These are phyloP conservation scores for Thalassoma bifasciatum DNA, from an alignment of 2,113 vertebrate species.

Conservation along the genomic window DNA sequence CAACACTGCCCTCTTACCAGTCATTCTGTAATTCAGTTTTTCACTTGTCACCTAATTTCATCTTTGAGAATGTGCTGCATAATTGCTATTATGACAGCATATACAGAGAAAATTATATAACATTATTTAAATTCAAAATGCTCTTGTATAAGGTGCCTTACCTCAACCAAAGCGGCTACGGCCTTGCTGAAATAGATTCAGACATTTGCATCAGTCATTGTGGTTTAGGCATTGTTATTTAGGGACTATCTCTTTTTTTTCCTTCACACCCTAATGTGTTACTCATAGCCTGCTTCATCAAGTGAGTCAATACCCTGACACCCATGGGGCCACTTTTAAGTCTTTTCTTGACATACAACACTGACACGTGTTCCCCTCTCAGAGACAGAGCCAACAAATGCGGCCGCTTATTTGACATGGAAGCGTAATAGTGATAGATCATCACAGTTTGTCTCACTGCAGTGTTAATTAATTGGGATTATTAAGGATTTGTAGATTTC, in stretches of 20 bases:
- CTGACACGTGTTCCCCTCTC: slow-evolving; percentile 11
- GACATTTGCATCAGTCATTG: slow-evolving; percentile 32
- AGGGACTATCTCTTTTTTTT: slow-evolving; percentile 44
- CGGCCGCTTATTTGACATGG: slow-evolving; percentile 1
- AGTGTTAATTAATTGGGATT: slow-evolving; percentile 14
- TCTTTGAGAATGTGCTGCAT: too few species aligned
- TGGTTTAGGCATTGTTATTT: slow-evolving; percentile 62
- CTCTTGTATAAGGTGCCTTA: neutral
- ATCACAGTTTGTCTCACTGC: neutral
- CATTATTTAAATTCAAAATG: neutral
- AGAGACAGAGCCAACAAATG: slow-evolving; percentile 22
- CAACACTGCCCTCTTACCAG: too few species aligned
- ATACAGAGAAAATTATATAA: neutral
- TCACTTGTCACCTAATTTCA: too few species aligned
- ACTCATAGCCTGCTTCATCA: slow-evolving; percentile 9
- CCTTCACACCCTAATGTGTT: neutral
- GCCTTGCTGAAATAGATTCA: slow-evolving; percentile 41
- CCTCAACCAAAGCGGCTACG: slow-evolving; percentile 25
- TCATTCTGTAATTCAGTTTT: too few species aligned
- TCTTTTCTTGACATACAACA: slow-evolving; percentile 1
- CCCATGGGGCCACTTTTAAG: slow-evolving; percentile 12
- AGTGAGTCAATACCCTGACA: slow-evolving; percentile 19
- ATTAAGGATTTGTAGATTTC: slow-evolving; percentile 9
- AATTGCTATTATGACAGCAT: neutral
- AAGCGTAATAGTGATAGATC: slow-evolving; percentile 2